Percentiles rank a stretch among this genome's conserved stretches.
These are phyloP conservation scores for Morpho deidamia DNA, from an alignment of 2,888 invertebrate genomes.

Conservation along the genomic window DNA sequence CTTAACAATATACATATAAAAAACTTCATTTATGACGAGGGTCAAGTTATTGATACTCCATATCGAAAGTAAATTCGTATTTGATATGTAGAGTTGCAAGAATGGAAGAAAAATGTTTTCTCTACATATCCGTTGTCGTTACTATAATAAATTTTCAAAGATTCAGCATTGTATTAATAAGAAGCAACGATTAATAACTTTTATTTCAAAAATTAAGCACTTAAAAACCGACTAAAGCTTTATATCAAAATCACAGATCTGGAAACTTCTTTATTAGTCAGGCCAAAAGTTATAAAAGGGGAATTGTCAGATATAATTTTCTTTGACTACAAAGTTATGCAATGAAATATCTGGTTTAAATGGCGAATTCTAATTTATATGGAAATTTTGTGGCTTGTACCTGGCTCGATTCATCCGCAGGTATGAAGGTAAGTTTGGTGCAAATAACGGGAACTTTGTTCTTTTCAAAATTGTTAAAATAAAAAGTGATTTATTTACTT, in stretches of 20 bases:
- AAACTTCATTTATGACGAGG: too few relatives aligned
- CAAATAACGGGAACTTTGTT: neutral
- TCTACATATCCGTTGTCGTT: too few relatives aligned
- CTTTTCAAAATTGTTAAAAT: neutral
- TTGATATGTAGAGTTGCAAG: too few relatives aligned
- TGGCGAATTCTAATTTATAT: constrained; percentile 64
- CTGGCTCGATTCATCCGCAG: constrained; percentile 35
- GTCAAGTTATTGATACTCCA: too few relatives aligned
- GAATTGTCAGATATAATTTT: constrained; percentile 19
- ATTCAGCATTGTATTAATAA: too few relatives aligned
- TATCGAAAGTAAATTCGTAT: too few relatives aligned
- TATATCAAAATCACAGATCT: constrained; percentile 8
- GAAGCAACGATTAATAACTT: too few relatives aligned
- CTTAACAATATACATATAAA: too few relatives aligned
- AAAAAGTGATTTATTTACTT: too few relatives aligned
- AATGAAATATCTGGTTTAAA: constrained; percentile 55
- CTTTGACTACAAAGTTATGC: constrained; percentile 30
- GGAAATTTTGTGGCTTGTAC: constrained; percentile 48
- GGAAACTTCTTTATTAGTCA: constrained; percentile 7
- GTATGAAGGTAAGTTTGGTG: constrained; percentile 29
- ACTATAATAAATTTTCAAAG: too few relatives aligned
- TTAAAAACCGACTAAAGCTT: neutral
- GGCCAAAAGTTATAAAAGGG: constrained; percentile 12
- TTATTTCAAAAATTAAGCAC: too few relatives aligned
- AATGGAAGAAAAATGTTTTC: too few relatives aligned